phyloP scores from a whole-genome alignment of 2,113 vertebrate species.

The Osmerus eperlanus region DNA sequence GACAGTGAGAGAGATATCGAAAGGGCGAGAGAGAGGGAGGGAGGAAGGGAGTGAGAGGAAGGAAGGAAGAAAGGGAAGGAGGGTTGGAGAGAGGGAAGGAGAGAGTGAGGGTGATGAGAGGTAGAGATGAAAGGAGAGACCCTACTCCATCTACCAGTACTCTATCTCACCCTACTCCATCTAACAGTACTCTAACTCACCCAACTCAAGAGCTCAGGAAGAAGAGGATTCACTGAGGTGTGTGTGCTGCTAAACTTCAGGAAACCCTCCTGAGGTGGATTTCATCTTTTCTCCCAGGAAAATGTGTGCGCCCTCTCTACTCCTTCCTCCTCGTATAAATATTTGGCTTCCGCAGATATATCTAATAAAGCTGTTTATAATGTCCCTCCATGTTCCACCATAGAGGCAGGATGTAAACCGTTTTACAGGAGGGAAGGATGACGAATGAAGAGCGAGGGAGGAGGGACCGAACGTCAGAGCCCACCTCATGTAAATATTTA shows the following conservation, averaged over 20 bases:
- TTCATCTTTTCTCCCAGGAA: conserved; percentile 36
- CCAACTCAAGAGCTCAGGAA: no score
- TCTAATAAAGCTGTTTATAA: conserved; percentile 91
- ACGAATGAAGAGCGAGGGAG: conserved; percentile 66
- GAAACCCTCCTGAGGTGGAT: not conserved
- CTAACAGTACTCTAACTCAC: no score
- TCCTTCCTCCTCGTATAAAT: conserved; percentile 79
- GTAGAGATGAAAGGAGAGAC: no score
- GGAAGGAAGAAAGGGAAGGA: no score
- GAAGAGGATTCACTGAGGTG: conserved; percentile 6
- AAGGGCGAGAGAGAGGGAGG: no score
- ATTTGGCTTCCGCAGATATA: conserved; percentile 85
- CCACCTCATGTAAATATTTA: conserved; percentile 97
- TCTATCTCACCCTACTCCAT: no score
- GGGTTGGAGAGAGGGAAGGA: no score
- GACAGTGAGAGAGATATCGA: no score
- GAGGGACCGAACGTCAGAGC: conserved; percentile 78
- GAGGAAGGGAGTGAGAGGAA: no score
- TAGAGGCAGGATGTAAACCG: conserved; percentile 78
- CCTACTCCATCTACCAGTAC: no score
- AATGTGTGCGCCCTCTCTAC: conserved; percentile 60
- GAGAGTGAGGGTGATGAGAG: no score
- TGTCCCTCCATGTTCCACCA: conserved; percentile 78
- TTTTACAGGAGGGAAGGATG: conserved; percentile 69
- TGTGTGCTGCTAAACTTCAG: not conserved